A percentile compares a stretch with the other conserved stretches of the same genome.
Evolutionary conservation across 2,113 vertebrate genomes (phyloP).

Genomic region (Chaetodon auriga): DNA sequence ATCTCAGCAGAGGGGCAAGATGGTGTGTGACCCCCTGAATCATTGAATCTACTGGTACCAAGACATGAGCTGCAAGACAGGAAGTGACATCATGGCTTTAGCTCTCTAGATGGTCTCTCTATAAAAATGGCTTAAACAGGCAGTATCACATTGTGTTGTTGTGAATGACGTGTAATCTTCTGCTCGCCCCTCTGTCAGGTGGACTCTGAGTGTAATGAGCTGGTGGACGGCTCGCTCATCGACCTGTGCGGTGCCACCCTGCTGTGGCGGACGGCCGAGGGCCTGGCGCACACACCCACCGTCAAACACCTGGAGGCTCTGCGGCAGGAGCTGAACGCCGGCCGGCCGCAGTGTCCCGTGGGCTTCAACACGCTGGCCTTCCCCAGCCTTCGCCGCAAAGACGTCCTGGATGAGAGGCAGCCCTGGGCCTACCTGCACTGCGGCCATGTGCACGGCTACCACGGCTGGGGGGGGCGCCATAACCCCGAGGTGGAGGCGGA

Average conservation of each 20-base stretch:
- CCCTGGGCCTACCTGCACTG: slow-evolving; percentile 96
- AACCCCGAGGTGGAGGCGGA: slow-evolving; percentile 68
- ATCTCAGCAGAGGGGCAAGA: slow-evolving; percentile 91
- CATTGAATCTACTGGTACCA: background rate
- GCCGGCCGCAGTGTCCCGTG: slow-evolving; percentile 94
- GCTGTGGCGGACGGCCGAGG: slow-evolving; percentile 94
- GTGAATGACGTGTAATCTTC: background rate
- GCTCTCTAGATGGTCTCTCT: background rate
- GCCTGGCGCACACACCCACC: slow-evolving; percentile 90
- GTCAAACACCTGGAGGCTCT: slow-evolving; percentile 93
- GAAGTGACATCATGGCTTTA: background rate
- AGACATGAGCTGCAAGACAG: background rate
- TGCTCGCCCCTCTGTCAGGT: slow-evolving; percentile 81
- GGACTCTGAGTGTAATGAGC: slow-evolving; percentile 91
- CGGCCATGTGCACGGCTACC: slow-evolving; percentile 95
- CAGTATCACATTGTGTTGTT: background rate
- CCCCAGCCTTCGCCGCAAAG: slow-evolving; percentile 92
- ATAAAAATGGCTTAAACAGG: background rate
- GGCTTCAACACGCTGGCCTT: slow-evolving; percentile 95
- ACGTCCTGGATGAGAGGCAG: slow-evolving; percentile 91
- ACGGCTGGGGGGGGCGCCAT: slow-evolving; percentile 89
- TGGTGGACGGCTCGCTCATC: slow-evolving; percentile 93
- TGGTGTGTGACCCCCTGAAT: slow-evolving; percentile 81
- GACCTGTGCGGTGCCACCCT: slow-evolving; percentile 95
- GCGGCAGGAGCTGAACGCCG: slow-evolving; percentile 94